Percentiles rank a stretch among this genome's conserved stretches.
Conservation (phyloP, 2,113 vertebrate species). For the Triplophysa dalaica region DNA sequence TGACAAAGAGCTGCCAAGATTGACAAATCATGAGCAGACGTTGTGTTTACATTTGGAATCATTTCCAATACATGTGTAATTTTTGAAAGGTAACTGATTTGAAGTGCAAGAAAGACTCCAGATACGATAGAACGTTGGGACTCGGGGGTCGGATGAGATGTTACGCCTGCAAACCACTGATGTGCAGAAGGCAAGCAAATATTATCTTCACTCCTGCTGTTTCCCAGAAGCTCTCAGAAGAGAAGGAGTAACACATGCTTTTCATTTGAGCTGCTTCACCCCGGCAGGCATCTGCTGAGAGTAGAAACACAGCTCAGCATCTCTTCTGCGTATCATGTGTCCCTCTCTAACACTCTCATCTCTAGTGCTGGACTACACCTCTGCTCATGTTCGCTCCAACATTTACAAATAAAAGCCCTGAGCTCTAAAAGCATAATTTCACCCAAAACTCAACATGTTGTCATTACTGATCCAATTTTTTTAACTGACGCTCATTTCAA, state of each 20-base stretch:
- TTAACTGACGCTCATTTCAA: background rate
- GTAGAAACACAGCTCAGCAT: constrained; percentile 17
- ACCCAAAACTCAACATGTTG: background rate
- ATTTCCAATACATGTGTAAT: background rate
- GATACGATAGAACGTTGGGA: background rate
- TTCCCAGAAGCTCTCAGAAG: constrained; percentile 15
- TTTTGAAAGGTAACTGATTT: background rate
- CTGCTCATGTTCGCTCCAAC: background rate
- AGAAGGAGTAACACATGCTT: constrained; percentile 12
- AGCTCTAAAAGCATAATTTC: background rate
- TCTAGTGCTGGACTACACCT: background rate
- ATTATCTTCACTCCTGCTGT: constrained; percentile 10
- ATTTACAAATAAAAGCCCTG: background rate
- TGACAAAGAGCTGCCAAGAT: too few species aligned
- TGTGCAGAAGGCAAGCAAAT: constrained; percentile 30
- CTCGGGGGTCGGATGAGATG: background rate
- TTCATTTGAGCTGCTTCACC: constrained; percentile 12
- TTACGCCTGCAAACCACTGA: background rate
- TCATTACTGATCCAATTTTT: background rate
- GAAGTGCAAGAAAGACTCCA: background rate
- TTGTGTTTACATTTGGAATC: background rate
- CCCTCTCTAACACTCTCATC: background rate
- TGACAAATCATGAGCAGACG: background rate
- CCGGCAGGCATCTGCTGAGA: background rate
- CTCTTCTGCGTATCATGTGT: background rate